Conservation (phyloP, 2,113 vertebrate genomes). For the Zosterops pallidus region DNA sequence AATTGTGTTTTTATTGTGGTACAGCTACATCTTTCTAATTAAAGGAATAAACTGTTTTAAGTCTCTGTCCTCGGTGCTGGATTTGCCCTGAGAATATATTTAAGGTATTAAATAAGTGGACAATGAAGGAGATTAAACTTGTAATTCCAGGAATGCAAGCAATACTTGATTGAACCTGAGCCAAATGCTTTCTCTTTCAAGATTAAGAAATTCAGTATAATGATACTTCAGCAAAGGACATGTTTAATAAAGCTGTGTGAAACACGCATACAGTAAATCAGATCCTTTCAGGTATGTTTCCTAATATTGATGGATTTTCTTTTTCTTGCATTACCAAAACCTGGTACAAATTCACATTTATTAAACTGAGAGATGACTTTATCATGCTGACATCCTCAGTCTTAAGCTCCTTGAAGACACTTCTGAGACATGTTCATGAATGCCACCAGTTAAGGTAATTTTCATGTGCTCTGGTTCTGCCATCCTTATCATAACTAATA, state of each 20-base stretch:
- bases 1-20: neutral
- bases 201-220: conserved; percentile 32
- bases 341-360: neutral
- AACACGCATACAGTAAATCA: conserved; percentile 16
- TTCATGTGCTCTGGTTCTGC: neutral
- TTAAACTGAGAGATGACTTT: neutral
- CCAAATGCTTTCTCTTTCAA: conserved; percentile 15
- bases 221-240: neutral
- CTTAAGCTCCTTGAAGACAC: neutral
- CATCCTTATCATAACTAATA: neutral
- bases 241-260: conserved; percentile 44
- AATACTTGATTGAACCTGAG: neutral
- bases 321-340: neutral
- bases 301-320: neutral
- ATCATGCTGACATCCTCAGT: neutral
- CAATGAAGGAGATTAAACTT: neutral
- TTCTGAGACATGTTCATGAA: neutral
- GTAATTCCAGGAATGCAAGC: conserved; percentile 17
- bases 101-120: neutral
- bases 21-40: neutral
- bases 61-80: conserved; percentile 40
- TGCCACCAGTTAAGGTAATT: neutral
- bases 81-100: neutral
- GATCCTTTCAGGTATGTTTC: neutral
- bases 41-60: neutral